phyloP scores from a whole-genome alignment of 2,888 invertebrate genomes.

The Cylindroiulus punctatus region DNA sequence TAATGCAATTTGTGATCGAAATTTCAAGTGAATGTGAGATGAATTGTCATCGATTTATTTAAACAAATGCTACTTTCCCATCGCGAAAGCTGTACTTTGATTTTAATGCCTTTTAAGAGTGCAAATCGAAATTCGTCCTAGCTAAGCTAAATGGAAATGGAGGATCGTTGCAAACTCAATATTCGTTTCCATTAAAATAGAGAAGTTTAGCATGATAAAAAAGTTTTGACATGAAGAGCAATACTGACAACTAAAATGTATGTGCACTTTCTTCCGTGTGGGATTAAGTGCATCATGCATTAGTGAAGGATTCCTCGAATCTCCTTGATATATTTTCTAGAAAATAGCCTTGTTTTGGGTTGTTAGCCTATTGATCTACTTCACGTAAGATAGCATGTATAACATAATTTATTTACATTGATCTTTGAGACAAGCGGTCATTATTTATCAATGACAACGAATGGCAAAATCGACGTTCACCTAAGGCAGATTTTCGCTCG shows the following conservation, averaged over 20 bases:
- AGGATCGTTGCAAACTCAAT: slow-evolving; percentile 2
- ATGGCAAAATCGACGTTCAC: not conserved
- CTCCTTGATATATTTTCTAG: not conserved
- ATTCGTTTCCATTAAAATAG: slow-evolving; percentile 37
- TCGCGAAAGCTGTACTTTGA: not conserved
- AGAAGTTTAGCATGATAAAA: not conserved
- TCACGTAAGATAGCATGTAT: slow-evolving; percentile 30
- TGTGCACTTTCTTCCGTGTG: not conserved
- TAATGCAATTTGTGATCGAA: slow-evolving; percentile 28
- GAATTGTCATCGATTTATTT: slow-evolving; percentile 43
- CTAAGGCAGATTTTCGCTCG: not conserved
- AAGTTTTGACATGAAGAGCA: not conserved
- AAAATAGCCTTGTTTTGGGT: slow-evolving; percentile 29
- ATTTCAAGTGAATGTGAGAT: not conserved
- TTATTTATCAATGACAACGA: slow-evolving; percentile 44
- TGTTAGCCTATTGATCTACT: slow-evolving; percentile 33
- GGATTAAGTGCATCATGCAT: slow-evolving; percentile 45
- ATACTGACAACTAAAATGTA: not conserved
- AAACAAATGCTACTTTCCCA: not conserved
- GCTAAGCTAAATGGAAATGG: not conserved
- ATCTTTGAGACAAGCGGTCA: slow-evolving; percentile 19
- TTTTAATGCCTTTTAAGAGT: slow-evolving; percentile 3
- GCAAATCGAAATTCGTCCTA: not conserved
- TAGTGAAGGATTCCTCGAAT: not conserved
- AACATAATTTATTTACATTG: slow-evolving; percentile 38